phyloP scores from a whole-genome alignment of 1,140 invertebrate genomes.

The Riptortus pedestris region DNA sequence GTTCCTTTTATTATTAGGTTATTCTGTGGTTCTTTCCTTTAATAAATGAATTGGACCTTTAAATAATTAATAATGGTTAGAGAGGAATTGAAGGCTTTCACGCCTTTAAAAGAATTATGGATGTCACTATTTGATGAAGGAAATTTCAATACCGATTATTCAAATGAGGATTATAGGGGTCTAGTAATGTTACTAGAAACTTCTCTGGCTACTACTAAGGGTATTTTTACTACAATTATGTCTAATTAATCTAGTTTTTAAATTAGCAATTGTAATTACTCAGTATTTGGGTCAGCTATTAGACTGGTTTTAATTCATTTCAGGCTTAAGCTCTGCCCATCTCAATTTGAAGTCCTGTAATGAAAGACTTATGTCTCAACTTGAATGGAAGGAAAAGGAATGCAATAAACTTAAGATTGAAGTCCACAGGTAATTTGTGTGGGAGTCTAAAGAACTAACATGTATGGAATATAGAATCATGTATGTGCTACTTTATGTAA shows the following conservation, averaged over 20 bases:
- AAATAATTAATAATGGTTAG: no score
- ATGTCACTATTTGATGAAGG: not conserved
- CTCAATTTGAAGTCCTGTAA: not conserved
- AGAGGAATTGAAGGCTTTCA: no score
- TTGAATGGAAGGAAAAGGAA: conserved; percentile 1
- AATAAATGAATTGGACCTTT: no score
- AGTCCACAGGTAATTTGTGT: not conserved
- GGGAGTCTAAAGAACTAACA: not conserved
- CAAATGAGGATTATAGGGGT: not conserved
- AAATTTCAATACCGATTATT: not conserved
- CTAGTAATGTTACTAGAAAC: conserved; percentile 7
- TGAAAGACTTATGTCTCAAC: not conserved
- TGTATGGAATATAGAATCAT: not conserved
- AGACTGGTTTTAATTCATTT: not conserved
- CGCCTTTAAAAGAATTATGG: not conserved
- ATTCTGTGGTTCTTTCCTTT: no score
- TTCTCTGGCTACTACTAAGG: not conserved
- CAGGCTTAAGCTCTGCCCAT: not conserved
- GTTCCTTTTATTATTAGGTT: no score
- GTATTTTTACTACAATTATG: not conserved
- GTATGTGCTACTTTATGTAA: not conserved
- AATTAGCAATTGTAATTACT: not conserved
- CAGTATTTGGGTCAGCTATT: not conserved
- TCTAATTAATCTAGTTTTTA: not conserved
- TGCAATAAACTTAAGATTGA: conserved; percentile 1